Base-by-base conservation (phyloP, 2,113 vertebrate species). In the Turnix velox region DNA sequence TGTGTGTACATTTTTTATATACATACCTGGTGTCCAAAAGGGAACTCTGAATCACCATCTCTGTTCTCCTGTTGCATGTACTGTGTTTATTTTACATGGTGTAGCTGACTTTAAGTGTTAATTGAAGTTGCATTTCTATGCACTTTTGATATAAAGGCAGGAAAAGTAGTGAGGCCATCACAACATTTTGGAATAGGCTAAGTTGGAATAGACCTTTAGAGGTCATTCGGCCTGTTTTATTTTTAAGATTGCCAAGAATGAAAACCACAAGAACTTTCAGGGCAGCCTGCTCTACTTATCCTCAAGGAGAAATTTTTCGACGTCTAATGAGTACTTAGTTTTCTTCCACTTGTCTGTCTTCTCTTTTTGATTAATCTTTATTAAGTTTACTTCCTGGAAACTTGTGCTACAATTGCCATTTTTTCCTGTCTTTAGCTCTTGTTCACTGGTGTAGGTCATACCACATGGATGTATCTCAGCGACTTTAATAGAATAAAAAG, bases 51-150 rank as follows among this genome's bases (percentile, higher is more conserved):
- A 37, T 79, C 49, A 74, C 45, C 39, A 46, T 23, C 31, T 87
- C 23, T 52, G 25, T 40, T 15, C 18, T 68, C 9, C 30, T 74
- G 19, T 40, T n/a, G 63, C 22, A 35, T 0, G 0, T 27, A 35
- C 24, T 40, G 16, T 55, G 48, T 67, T 67, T 66, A 31, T 57
- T 78, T 73, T 5, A 1, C 31, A 45, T 45, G 30, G 11, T 23
- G 33, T 42, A 5, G 14, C 42, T 65, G 48, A n/a, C 0, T 49
- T 61, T 31, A 59, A 61, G 22, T 33, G 14, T 37, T 78, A 42
- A 18, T 66, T 71, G n/a, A 10, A 14, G 49, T 69, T 51, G 14
- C 52, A 75, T 31, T 85, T 80, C 40, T 46, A 43, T 28, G 25
- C 4, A 33, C 13, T 80, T 80, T 48, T 48, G 9, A 61, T 49